A percentile compares a stretch with the other conserved stretches of the same genome.
These are phyloP conservation scores for Eupsittula cactorum DNA, from an alignment of 2,113 vertebrate genomes.

Conservation along the genomic window DNA sequence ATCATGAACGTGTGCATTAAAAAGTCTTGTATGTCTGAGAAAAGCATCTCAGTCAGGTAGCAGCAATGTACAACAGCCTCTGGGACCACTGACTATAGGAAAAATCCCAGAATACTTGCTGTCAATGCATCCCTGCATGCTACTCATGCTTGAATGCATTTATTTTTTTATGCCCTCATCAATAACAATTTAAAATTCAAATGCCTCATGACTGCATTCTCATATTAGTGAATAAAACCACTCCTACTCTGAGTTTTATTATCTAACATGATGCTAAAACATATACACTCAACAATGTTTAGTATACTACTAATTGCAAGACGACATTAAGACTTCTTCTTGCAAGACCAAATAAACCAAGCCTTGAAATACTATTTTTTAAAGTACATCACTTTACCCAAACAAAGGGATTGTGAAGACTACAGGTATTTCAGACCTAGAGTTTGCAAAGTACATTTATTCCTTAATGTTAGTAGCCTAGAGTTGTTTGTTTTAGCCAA, in stretches of 20 bases:
- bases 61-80: constrained; percentile 5
- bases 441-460: neutral
- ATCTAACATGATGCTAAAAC: neutral
- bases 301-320: neutral
- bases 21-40: constrained; percentile 15
- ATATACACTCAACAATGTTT: neutral
- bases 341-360: neutral
- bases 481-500: neutral
- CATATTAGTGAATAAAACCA: neutral
- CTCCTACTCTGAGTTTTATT: neutral
- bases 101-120: neutral
- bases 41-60: constrained; percentile 30
- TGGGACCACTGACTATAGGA: neutral
- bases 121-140: neutral
- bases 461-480: neutral
- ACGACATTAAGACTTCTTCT: neutral
- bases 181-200: neutral
- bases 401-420: neutral
- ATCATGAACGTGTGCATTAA: neutral
- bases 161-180: neutral
- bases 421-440: neutral
- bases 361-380: neutral
- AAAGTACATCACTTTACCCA: neutral
- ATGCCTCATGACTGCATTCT: neutral
- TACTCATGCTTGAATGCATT: neutral